Base-by-base conservation (phyloP, 2,888 invertebrate genomes). In the Drosophila sordidula region DNA sequence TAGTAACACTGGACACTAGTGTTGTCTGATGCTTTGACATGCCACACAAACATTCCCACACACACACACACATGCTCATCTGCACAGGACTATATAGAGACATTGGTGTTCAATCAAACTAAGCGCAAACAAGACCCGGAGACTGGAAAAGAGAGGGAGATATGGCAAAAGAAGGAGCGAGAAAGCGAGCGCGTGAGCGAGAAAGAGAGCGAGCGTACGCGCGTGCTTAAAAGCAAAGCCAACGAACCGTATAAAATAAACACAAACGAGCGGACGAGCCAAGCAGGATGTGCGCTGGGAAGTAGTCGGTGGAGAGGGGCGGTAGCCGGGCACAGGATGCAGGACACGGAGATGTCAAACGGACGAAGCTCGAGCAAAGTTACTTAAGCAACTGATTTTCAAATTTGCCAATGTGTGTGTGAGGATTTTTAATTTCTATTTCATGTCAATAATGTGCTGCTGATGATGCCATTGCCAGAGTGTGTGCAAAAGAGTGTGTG, bases 241-340 rank as follows among this genome's bases (percentile, higher is more conserved):
- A 83, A 80, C 87, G 81, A 88, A 80, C 75, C 84, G 87, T 70
- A 69, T 78, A 66, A 87, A 87, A 86, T 84, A 83, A 88, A 88
- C 84, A 79, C 58, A 80, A 80, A 69, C 65, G 59, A 61, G 67
- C 54, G 78, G 68, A 50, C 45, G 25, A 50, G 55, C 44, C 51
- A 65, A 46, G 56, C 77, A 63, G 57, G 70, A 70, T 67, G 73
- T 80, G 61, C 58, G 73, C 25, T 34, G n/a, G 12, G 4, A 18
- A 11, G 14, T 1, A 29, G 29, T 8, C 25, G 54, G 11, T 0
- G 41, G 12, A 6, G 25, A 8, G 6, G 22, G 57, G 22, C 6
- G 9, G 39, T n/a, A 18, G 36, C 18, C n/a, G 50, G 47, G 41
- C 51, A 62, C 68, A 34, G 52, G 44, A 57, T 41, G 52, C 39